phyloP scores from a whole-genome alignment of 2,888 invertebrate species.

The Thymelicus lineola region DNA sequence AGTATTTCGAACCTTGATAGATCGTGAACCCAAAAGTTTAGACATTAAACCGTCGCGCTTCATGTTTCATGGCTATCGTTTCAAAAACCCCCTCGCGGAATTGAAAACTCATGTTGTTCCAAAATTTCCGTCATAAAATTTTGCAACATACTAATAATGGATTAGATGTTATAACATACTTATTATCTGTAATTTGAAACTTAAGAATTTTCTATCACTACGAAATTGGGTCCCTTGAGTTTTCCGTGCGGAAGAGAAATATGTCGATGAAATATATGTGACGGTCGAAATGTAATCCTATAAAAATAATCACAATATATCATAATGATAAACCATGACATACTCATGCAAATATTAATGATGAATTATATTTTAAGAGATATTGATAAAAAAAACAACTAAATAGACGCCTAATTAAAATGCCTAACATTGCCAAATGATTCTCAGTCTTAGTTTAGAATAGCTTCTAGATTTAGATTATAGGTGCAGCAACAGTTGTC shows the following conservation, averaged over 20 bases:
- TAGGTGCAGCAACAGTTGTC: conserved; percentile 37
- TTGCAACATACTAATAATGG: background rate
- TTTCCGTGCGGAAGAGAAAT: background rate
- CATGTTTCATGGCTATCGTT: conserved; percentile 26
- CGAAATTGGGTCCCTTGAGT: too few relatives aligned
- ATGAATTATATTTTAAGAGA: background rate
- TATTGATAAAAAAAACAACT: background rate
- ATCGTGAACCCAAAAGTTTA: conserved; percentile 46
- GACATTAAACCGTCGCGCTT: conserved; percentile 41
- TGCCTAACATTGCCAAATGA: conserved; percentile 15
- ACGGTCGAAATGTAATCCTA: too few relatives aligned
- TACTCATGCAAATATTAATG: background rate
- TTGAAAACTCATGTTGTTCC: conserved; percentile 15
- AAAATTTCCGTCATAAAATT: conserved; percentile 6
- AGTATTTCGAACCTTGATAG: conserved; percentile 6
- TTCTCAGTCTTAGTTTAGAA: conserved; percentile 21
- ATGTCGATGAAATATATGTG: too few relatives aligned
- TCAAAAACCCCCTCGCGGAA: conserved; percentile 23
- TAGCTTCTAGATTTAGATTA: conserved; percentile 32
- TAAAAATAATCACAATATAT: too few relatives aligned
- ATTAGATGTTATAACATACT: background rate
- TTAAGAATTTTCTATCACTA: background rate
- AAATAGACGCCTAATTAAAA: conserved; percentile 18
- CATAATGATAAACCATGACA: too few relatives aligned
- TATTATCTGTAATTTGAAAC: background rate